Evolutionary conservation across 2,113 vertebrate genomes (phyloP), one percentile per base, ranked within the genome.

Genomic region (Pelecanus crispus): DNA sequence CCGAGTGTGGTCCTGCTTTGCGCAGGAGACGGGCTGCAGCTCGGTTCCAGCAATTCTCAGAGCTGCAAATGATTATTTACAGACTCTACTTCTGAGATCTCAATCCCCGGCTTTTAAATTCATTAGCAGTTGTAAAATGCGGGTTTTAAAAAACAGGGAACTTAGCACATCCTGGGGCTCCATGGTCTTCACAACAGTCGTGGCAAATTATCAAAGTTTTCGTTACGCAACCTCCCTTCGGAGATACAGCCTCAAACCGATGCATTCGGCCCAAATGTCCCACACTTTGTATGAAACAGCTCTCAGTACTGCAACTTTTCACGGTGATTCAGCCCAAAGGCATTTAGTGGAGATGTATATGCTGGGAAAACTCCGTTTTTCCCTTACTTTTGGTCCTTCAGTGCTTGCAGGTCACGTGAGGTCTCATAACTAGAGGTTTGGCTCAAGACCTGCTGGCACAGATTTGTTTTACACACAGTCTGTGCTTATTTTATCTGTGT

Each of bases 141-240:
- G 11, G 14, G 34, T 52, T 93, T 88, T 66, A 52, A 14, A 44
- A 44, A 19, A 21, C 9, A 3, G 45, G 34, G 29, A 67, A 50
- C 29, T 34, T 1, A 20, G 12, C 36, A 15, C 47, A 31, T 77
- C 25, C 3, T 0, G 0, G 4, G 6, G 52, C 52, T 56, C 56
- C 2, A 2, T 17, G 5, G 11, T 42, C n/a, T n/a, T 75, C 66
- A 4, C 13, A 34, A 9, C 34, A 26, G 36, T 13, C 58, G 17
- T 4, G 49, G 74, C 73, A 93, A 83, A 47, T 63, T 11, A 31
- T 29, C 78, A 65, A 50, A 61, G 7, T 79, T 12, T 59, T 53
- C 34, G 55, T 83, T 88, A 40, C 47, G 18, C 65, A 86, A 82
- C 52, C 36, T 86, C 80, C 58, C 9, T 50, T 28, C 22, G 13